phyloP scores from a whole-genome alignment of 2,797 vertebrate genomes.

The Cyprinodon diabolis region DNA sequence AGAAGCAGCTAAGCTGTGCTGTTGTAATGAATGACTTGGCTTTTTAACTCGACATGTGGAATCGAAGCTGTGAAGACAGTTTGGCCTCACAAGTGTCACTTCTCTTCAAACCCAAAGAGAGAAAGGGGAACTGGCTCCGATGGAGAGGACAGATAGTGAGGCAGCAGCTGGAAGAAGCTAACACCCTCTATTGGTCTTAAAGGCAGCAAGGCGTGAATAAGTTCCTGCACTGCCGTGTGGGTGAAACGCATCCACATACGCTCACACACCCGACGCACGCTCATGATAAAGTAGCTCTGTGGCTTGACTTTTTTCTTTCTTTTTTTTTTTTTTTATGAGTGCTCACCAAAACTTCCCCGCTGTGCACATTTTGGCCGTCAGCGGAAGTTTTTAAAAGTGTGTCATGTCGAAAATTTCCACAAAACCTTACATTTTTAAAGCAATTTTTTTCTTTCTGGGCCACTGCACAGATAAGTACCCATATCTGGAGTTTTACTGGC shows the following conservation, averaged over 20 bases:
- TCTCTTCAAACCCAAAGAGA: slow-evolving; percentile 59
- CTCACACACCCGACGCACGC: neutral
- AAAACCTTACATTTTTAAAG: slow-evolving; percentile 28
- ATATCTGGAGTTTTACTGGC: slow-evolving; percentile 38
- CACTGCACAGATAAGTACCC: slow-evolving; percentile 19
- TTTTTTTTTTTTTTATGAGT: neutral
- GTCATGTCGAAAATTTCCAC: slow-evolving; percentile 28
- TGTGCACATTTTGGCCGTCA: slow-evolving; percentile 8
- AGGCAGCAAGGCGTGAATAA: slow-evolving; percentile 59
- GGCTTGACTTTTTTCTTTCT: neutral
- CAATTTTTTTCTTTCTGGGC: neutral
- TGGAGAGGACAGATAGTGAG: slow-evolving; percentile 67
- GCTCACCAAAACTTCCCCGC: slow-evolving; percentile 20
- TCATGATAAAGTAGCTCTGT: slow-evolving; percentile 20
- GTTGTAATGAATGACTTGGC: slow-evolving; percentile 59
- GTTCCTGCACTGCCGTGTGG: slow-evolving; percentile 37
- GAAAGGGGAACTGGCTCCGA: slow-evolving; percentile 76
- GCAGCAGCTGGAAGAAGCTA: slow-evolving; percentile 68
- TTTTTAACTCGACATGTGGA: slow-evolving; percentile 56
- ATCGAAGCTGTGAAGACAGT: slow-evolving; percentile 52
- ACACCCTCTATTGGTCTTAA: slow-evolving; percentile 61
- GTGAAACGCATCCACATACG: slow-evolving; percentile 28
- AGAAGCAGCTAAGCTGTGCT: slow-evolving; percentile 43
- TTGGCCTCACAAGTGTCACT: slow-evolving; percentile 62
- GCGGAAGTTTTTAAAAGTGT: slow-evolving; percentile 6